These are phyloP conservation scores for Amblyornis subalaris DNA, from an alignment of 2,113 vertebrate genomes.

Conservation along the genomic window DNA sequence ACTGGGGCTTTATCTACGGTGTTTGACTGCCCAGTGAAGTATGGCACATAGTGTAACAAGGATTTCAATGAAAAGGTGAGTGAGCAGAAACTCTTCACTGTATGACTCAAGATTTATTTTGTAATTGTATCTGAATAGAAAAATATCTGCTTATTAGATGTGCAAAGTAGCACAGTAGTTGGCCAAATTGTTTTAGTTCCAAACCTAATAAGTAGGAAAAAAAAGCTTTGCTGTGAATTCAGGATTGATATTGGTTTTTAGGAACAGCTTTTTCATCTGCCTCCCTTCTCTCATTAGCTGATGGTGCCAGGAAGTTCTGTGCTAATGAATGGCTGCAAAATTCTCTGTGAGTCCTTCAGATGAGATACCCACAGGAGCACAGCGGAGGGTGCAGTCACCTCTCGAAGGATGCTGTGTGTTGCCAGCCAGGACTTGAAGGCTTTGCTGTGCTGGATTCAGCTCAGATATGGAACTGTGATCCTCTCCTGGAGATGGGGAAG, in stretches of 20 bases:
- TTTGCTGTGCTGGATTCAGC: neutral
- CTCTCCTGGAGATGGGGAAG: neutral
- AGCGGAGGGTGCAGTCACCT: neutral
- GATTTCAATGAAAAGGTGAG: neutral
- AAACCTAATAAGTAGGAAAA: neutral
- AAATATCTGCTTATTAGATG: neutral
- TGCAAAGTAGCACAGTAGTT: neutral
- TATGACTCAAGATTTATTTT: neutral
- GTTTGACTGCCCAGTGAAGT: neutral
- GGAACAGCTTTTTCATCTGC: neutral
- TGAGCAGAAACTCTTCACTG: neutral
- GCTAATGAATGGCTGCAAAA: slow-evolving; percentile 3
- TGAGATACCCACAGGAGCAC: neutral
- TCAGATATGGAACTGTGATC: neutral
- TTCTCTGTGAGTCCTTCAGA: neutral
- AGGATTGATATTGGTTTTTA: neutral
- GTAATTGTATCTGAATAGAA: neutral
- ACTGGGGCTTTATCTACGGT: neutral
- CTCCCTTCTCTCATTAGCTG: slow-evolving; percentile 10
- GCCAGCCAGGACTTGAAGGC: neutral
- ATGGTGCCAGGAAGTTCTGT: neutral
- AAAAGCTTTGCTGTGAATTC: neutral
- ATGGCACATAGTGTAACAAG: neutral
- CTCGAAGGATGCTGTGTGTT: neutral
- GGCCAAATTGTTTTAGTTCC: neutral